Conservation (phyloP, 2,797 vertebrate species). For the Hemitrygon akajei region DNA sequence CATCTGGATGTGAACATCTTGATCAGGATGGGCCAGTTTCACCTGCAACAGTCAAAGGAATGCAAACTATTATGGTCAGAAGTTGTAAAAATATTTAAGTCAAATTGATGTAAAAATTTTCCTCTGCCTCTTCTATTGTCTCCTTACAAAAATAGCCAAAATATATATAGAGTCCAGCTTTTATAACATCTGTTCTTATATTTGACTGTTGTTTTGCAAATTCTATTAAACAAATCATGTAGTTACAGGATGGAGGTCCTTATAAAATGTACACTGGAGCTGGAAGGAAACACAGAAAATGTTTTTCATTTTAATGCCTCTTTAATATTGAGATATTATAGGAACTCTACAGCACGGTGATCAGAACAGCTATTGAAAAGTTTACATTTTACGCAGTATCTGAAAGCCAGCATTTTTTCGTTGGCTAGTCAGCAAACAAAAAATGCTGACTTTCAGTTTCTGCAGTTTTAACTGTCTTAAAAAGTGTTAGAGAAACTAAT, state of each 20-base stretch:
- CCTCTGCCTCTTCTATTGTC: no score
- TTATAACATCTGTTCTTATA: neutral
- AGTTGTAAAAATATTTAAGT: no score
- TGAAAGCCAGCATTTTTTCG: no score
- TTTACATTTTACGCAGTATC: neutral
- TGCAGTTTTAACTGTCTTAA: neutral
- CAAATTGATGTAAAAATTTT: no score
- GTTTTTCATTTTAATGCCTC: neutral
- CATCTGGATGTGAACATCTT: neutral
- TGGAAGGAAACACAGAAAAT: neutral
- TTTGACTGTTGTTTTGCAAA: neutral
- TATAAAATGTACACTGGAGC: no score
- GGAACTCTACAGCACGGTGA: neutral
- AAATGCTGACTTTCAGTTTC: neutral
- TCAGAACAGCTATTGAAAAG: neutral
- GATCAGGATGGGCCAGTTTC: neutral
- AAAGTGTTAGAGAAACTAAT: neutral
- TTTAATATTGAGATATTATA: neutral
- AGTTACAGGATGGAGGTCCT: neutral
- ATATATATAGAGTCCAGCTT: neutral
- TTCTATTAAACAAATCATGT: neutral
- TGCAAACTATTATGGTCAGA: no score
- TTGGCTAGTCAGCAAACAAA: neutral
- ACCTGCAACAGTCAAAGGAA: no score
- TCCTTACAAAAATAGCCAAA: no score